Evolutionary conservation across 2,113 vertebrate genomes (phyloP), one percentile per base, ranked within the genome.

Genomic region (Origma solitaria): DNA sequence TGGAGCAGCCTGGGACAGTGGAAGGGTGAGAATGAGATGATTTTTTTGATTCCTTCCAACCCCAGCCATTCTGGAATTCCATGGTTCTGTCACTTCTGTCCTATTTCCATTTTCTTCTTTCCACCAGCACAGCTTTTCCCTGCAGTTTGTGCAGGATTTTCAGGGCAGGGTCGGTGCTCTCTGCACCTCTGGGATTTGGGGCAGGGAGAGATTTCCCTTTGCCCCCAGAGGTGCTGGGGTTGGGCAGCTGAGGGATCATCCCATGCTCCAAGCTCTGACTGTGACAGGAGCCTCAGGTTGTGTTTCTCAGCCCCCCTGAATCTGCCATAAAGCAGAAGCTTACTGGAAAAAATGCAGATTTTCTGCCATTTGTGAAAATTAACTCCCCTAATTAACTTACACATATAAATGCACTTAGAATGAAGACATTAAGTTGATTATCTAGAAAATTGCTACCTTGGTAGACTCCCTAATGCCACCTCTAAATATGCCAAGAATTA

Each of bases 341-440:
- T 56, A 35, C 97, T 96, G 94, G 88, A 95, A 97, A 68, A 73
- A 72, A 73, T 84, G 96, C 94, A 93, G 87, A 97, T 97, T 97
- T 97, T 81, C 96, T 97, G 95, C 97, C 96, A 92, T 98, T 98
- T 96, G 92, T 97, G 97, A 97, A 94, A 97, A 98, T 98, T 96
- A 98, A 97, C 98, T 98, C 86, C 97, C 92, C 95, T 98, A 97
- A 98, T 98, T 98, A 98, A 97, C 97, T 98, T 86, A 96, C 95
- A 87, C 23, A 30, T 96, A 96, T 70, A 97, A 96, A 97, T 50
- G 90, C 94, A 79, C 93, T 96, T 81, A 49, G 96, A 92, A 97
- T 98, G 95, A 97, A 98, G 98, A 98, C 97, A 97, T 97, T 98
- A 98, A 96, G 97, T 98, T 97, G 97, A 98, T 98, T 97, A 98